Base-by-base conservation (phyloP, 1,140 invertebrate species). In the Melipona quadrifasciata region DNA sequence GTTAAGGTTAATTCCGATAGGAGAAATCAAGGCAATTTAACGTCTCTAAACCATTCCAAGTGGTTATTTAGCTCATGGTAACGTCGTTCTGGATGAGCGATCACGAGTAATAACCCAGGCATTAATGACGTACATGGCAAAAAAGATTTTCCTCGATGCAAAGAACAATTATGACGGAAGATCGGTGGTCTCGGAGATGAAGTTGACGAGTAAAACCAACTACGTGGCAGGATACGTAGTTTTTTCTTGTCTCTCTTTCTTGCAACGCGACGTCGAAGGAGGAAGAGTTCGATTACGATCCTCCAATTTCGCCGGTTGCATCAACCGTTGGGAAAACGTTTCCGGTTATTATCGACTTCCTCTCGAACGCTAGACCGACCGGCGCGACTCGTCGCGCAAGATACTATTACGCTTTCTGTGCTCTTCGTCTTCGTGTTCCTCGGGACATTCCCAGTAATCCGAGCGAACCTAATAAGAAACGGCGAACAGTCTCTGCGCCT, bases 341-440 rank as follows among this genome's bases (percentile, higher is more conserved):
- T 79, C 82, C 82, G 55, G 82, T 79, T 83, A 83, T 83, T 78
- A 83, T 61, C 75, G 65, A 71, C 65, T 79, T 83, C 75, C 82
- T 83, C 2, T 16, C 1, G 11, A 24, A n/a, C 19, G n/a, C 0
- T 34, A 21, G 27, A 21, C n/a, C 14, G 34, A 31, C 8, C n/a
- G 39, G 53, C 19, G 34, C 31, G 2, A 64, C 14, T 53, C 24
- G 53, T 10, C 16, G 6, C 27, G 8, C n/a, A 70, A 47, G 81
- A 78, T 58, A 31, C n/a, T 16, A 39, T n/a, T 76, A 75, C 34
- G 12, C 34, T 82, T 53, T 61, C 31, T 24, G 53, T 57, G 17
- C 24, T 64, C 39, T 31, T 64, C 14, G 64, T 74, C 47, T 74
- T 39, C 1, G 10, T 34, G 51, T 74, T n/a, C 24, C 31, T 72